Evolutionary conservation across 1,140 invertebrate species (phyloP).

Genomic region (Drosophila aff.): DNA sequence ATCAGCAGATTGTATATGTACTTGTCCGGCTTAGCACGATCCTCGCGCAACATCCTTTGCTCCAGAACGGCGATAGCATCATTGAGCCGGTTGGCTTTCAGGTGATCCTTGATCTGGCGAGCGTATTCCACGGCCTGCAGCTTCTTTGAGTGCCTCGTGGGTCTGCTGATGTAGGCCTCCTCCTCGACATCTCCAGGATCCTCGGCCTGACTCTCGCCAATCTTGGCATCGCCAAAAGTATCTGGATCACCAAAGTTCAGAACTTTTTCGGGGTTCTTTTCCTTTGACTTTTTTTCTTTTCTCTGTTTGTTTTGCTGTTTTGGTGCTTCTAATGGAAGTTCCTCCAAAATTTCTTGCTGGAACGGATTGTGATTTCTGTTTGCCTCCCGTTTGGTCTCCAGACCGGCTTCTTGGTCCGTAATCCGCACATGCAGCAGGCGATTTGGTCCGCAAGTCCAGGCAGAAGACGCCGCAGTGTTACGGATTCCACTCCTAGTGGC

Average conservation of each 20-base stretch:
- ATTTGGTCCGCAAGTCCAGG: conserved; percentile 8
- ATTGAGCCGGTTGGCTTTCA: conserved; percentile 88
- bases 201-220: not conserved
- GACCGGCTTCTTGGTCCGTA: conserved; percentile 69
- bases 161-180: conserved; percentile 86
- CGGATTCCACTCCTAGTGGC: not conserved
- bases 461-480: not conserved
- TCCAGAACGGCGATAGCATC: conserved; percentile 92
- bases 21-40: conserved; percentile 90
- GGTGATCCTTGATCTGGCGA: conserved; percentile 88
- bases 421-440: conserved; percentile 64
- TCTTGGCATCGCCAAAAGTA: conserved; percentile 51
- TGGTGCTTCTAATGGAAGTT: not conserved
- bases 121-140: conserved; percentile 88
- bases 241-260: conserved; percentile 43
- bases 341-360: conserved; percentile 7
- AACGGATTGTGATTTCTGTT: conserved; percentile 49
- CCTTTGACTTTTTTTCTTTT: conserved; percentile 1
- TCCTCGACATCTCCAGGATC: conserved; percentile 86
- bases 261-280: conserved; percentile 1
- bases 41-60: conserved; percentile 89
- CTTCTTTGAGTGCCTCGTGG: conserved; percentile 85
- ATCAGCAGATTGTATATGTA: conserved; percentile 94
- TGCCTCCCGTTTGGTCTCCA: conserved; percentile 55
- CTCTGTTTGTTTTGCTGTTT: not conserved